Evolutionary conservation across 2,113 vertebrate genomes (phyloP).

Genomic region (Stomatorhinus ivindoensis): DNA sequence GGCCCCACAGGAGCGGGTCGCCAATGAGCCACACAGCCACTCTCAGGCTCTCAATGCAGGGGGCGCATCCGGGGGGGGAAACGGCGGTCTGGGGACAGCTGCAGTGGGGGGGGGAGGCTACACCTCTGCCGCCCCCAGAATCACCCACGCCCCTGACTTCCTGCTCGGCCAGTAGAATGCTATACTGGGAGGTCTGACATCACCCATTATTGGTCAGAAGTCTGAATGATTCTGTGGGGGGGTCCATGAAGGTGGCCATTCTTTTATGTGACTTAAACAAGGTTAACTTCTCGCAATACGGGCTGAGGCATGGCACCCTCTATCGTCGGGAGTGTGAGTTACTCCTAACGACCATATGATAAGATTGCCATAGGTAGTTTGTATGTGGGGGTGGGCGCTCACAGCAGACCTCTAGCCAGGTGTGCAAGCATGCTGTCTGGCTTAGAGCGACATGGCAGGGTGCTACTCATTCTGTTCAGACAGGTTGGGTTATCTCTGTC

Average conservation of each 20-base stretch:
- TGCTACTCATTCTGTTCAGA: not conserved
- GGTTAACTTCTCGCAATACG: not conserved
- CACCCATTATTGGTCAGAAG: not conserved
- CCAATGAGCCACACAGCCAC: not conserved
- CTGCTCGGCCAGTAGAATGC: not conserved
- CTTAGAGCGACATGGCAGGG: not conserved
- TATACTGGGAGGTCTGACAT: not conserved
- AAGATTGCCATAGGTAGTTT: not conserved
- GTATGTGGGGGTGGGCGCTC: not conserved
- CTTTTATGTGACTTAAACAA: not conserved
- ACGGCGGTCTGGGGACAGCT: not conserved
- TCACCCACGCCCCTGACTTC: not conserved
- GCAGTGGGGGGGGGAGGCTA: not conserved
- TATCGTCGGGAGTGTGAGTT: not conserved
- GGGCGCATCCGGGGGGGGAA: not conserved
- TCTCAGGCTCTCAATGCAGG: not conserved
- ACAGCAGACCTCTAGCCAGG: not conserved
- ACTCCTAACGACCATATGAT: not conserved
- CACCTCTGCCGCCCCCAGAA: not conserved
- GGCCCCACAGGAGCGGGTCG: not conserved
- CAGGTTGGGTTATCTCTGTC: constrained; percentile 1
- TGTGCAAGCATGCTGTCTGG: not conserved
- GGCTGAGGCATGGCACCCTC: not conserved
- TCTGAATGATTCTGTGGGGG: not conserved
- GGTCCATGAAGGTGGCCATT: not conserved